Evolutionary conservation across 2,888 invertebrate genomes (phyloP).

Genomic region (Melolontha melolontha): DNA sequence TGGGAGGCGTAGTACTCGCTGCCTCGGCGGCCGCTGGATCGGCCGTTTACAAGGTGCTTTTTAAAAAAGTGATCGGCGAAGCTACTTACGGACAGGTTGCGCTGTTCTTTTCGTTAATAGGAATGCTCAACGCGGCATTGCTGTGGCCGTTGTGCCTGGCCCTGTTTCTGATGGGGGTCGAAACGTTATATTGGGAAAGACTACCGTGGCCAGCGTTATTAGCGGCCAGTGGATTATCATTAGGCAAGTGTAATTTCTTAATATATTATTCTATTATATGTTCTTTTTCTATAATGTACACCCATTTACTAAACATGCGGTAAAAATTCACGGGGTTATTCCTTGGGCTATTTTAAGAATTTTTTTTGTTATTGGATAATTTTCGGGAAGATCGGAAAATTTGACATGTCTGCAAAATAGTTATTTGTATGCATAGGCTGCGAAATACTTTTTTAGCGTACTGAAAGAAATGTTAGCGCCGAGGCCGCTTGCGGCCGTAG

Average conservation of each 20-base stretch:
- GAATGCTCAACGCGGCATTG: conserved; percentile 86
- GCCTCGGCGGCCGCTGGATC: conserved; percentile 92
- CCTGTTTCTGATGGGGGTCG: conserved; percentile 87
- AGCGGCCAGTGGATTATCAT: conserved; percentile 81
- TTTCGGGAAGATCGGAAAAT: too few species aligned
- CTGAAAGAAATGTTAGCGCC: too few species aligned
- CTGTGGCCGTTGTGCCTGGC: conserved; percentile 93
- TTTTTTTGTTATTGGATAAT: too few species aligned
- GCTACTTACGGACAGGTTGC: conserved; percentile 93
- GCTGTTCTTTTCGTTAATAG: conserved; percentile 91
- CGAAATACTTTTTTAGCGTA: too few species aligned
- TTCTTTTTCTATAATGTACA: too few species aligned
- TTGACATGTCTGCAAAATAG: too few species aligned
- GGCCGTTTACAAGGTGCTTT: conserved; percentile 95
- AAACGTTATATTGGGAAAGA: conserved; percentile 83
- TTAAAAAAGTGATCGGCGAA: conserved; percentile 94
- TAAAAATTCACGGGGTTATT: too few species aligned
- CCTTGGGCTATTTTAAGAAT: too few species aligned
- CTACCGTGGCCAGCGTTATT: conserved; percentile 91
- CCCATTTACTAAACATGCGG: too few species aligned
- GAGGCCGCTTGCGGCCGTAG: too few species aligned
- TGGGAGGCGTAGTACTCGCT: conserved; percentile 91
- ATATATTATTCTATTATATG: too few species aligned
- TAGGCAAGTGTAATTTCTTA: conserved; percentile 68
- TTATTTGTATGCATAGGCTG: too few species aligned